phyloP scores from a whole-genome alignment of 2,797 vertebrate genomes.

The Onychomys arenicola region DNA sequence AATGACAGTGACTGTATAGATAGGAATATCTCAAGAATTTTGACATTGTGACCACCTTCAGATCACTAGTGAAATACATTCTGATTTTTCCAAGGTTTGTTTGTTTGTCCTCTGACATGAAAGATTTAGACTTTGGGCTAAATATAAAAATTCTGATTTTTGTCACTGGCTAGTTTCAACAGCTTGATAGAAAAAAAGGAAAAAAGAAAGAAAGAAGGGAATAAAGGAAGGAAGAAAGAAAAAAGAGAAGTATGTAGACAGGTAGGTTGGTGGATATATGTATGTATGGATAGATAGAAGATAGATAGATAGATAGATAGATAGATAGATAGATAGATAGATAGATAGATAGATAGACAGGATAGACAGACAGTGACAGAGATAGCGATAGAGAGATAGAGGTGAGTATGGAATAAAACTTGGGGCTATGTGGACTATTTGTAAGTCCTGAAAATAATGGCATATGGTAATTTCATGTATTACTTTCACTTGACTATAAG shows the following conservation, averaged over 20 bases:
- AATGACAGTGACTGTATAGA: too few relatives aligned
- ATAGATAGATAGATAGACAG: constrained; percentile 24
- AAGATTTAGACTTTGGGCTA: neutral
- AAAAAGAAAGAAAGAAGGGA: neutral
- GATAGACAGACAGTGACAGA: too few relatives aligned
- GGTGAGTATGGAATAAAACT: neutral
- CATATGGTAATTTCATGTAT: neutral
- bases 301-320: neutral
- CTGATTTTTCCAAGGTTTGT: neutral
- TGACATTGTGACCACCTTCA: neutral
- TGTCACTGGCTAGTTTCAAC: neutral
- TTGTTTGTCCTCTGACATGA: neutral
- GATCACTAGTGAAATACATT: neutral
- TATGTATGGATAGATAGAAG: neutral
- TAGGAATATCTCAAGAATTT: neutral
- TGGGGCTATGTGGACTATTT: neutral
- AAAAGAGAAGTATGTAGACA: too few relatives aligned
- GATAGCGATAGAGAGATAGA: neutral
- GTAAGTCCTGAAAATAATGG: neutral
- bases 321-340: neutral
- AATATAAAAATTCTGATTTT: neutral
- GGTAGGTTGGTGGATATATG: too few relatives aligned
- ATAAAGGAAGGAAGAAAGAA: neutral
- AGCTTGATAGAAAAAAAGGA: neutral
- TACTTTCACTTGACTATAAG: neutral